Percentiles rank a stretch among this genome's conserved stretches.
phyloP scores from a whole-genome alignment of 2,797 vertebrate species.

The Craterocephalus amniculus region DNA sequence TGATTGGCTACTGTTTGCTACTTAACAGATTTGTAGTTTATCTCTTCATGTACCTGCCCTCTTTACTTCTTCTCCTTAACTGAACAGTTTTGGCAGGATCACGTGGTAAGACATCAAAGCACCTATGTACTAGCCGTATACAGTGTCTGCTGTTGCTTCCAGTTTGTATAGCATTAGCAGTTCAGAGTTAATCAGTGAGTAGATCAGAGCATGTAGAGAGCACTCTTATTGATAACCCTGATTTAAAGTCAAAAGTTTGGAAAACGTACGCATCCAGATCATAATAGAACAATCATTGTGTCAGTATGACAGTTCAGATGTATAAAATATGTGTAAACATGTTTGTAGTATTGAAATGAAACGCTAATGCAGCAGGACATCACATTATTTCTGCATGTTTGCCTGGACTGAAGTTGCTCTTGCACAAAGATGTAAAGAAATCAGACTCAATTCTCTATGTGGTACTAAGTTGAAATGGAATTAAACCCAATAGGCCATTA shows the following conservation, averaged over 20 bases:
- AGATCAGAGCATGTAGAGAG: background rate
- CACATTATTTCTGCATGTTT: background rate
- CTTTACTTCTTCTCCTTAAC: background rate
- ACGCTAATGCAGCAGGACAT: background rate
- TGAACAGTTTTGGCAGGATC: background rate
- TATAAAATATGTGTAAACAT: background rate
- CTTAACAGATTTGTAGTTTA: background rate
- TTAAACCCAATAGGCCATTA: background rate
- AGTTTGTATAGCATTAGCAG: background rate
- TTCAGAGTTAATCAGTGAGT: background rate
- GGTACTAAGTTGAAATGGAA: background rate
- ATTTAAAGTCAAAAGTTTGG: background rate
- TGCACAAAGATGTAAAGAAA: background rate
- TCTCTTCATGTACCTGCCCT: background rate
- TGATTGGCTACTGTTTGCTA: background rate
- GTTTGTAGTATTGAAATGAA: background rate
- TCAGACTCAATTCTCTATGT: background rate
- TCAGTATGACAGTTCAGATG: background rate
- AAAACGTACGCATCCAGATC: background rate
- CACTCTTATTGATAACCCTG: background rate
- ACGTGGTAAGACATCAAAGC: background rate
- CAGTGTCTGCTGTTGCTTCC: background rate
- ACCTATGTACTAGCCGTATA: background rate
- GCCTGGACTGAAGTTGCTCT: too few relatives aligned
- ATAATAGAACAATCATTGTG: too few relatives aligned